Conservation (phyloP, 2,888 invertebrate species). For the Galeopsomyia nigrocyanea region DNA sequence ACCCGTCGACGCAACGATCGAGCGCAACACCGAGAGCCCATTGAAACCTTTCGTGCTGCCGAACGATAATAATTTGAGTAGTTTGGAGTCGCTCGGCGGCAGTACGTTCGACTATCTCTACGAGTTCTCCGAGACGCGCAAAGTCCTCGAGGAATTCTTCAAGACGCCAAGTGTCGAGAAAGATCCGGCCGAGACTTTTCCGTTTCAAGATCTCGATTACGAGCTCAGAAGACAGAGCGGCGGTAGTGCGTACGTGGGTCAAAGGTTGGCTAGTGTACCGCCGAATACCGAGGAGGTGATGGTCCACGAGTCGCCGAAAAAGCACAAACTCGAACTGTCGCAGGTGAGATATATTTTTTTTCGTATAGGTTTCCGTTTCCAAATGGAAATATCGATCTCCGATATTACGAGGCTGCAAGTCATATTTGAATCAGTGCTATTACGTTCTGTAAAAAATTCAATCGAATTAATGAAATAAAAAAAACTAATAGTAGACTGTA, state of each 20-base stretch:
- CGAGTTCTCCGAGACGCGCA: conserved; percentile 93
- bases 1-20: conserved; percentile 44
- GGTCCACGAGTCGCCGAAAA: conserved; percentile 67
- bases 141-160: conserved; percentile 93
- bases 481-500: no score
- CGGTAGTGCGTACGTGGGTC: conserved; percentile 84
- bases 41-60: conserved; percentile 59
- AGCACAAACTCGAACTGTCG: conserved; percentile 63
- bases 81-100: conserved; percentile 64
- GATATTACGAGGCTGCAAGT: no score
- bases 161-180: conserved; percentile 78
- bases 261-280: conserved; percentile 77
- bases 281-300: conserved; percentile 66
- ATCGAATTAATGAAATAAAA: background rate
- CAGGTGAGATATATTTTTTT: conserved; percentile 59
- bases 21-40: conserved; percentile 39
- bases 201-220: conserved; percentile 82
- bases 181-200: conserved; percentile 65
- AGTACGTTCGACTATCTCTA: conserved; percentile 88
- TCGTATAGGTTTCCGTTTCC: background rate
- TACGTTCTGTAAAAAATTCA: no score
- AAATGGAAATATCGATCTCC: background rate
- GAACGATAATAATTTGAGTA: conserved; percentile 64
- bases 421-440: no score
- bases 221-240: conserved; percentile 79